Evolutionary conservation across 1,140 invertebrate species (phyloP), one percentile per base, ranked within the genome.

Genomic region (Drosophila athabasca): DNA sequence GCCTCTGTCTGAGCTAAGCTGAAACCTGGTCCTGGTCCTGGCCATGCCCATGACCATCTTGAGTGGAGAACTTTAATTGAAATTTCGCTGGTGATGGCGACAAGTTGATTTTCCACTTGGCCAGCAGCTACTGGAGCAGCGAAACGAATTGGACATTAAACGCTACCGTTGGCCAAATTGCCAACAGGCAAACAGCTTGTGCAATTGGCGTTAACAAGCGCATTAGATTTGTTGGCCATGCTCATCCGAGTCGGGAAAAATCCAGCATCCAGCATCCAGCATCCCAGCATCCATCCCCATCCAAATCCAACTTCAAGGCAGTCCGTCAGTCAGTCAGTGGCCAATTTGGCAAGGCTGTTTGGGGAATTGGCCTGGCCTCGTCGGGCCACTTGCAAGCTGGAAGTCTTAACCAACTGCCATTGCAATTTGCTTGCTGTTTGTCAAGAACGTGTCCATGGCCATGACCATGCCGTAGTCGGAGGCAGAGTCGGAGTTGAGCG

Each of bases 121-220:
- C 62, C 48, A 39, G 39, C 50, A 57, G 58, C 61, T 31, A 46
- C 46, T 43, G 59, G 41, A 65, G 64, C 69, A 68, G 75, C 78
- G 72, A 88, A 87, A 79, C 83, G 83, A 88, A 88, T 88, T 88
- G 83, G 83, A 88, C 83, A 88, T 88, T 88, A 88, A 88, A 88
- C 72, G 83, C 83, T 88, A 88, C 83, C 83, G 83, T 88, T 88
- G 83, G 83, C 82, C 82, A 85, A 84, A 84, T 84, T 84, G 80
- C 76, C 67, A 84, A 45, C 60, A 50, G 66, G 67, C 68, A 64
- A 79, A 61, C 79, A 76, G 71, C 69, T 65, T 61, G 75, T 67
- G 65, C 79, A 83, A 77, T 87, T 87, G 82, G 82, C 82, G 82
- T 85, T 85, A 87, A 85, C 82, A 85, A 85, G 82, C 82, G 82